phyloP scores from a whole-genome alignment of 2,113 vertebrate species.

The Neotragus pygmaeus region DNA sequence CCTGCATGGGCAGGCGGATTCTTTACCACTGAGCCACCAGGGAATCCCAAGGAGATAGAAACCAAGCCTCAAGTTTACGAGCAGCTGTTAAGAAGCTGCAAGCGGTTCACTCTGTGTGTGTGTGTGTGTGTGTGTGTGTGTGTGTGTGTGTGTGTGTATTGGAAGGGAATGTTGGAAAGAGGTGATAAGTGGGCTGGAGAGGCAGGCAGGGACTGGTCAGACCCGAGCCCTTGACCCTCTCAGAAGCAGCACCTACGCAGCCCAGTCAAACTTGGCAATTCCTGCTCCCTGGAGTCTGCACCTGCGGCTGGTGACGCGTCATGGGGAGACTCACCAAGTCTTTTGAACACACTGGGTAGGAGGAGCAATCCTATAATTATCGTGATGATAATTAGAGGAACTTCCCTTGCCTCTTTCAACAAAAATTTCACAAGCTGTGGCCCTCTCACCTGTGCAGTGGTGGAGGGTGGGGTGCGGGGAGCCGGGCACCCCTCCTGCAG shows the following conservation, averaged over 20 bases:
- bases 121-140: not conserved
- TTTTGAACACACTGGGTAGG: conserved; percentile 36
- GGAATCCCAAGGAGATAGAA: not conserved
- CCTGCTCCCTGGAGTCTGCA: conserved; percentile 13
- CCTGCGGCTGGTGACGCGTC: not conserved
- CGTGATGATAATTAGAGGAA: conserved; percentile 64
- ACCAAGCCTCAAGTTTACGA: not conserved
- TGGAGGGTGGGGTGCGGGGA: not conserved
- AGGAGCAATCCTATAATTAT: conserved; percentile 65
- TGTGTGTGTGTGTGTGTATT: not conserved
- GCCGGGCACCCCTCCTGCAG: not conserved
- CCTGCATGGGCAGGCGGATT: not conserved
- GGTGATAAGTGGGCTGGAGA: not conserved
- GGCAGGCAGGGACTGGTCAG: not conserved
- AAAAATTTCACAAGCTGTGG: conserved; percentile 55
- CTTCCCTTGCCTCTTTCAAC: conserved; percentile 56
- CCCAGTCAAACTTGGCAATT: not conserved
- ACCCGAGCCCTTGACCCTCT: not conserved
- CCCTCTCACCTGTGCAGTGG: not conserved
- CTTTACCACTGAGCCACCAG: not conserved
- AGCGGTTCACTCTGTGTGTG: not conserved
- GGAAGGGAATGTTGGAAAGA: not conserved
- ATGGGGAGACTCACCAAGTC: conserved; percentile 36
- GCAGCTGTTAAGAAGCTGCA: not conserved
- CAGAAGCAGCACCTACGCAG: not conserved